Evolutionary conservation across 2,888 invertebrate genomes (phyloP).

Genomic region (Noctua janthe): DNA sequence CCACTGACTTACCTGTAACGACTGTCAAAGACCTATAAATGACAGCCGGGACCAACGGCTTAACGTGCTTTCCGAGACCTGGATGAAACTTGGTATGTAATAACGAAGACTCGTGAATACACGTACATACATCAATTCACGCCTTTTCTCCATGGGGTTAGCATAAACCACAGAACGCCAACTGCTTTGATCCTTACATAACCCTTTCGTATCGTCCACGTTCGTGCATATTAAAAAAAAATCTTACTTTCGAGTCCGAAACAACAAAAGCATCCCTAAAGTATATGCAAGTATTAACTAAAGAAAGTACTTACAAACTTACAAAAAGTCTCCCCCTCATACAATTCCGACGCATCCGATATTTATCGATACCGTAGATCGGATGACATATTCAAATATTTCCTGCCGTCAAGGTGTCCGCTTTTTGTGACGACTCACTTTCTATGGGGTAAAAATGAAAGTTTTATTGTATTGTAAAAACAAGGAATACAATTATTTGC

Average conservation of each 20-base stretch:
- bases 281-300: background rate
- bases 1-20: too few relatives aligned
- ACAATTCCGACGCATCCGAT: conserved; percentile 31
- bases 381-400: conserved; percentile 62
- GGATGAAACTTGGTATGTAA: too few relatives aligned
- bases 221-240: too few relatives aligned
- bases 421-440: conserved; percentile 60
- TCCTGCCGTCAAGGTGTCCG: conserved; percentile 61
- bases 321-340: conserved; percentile 23
- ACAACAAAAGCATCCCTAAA: background rate
- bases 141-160: background rate
- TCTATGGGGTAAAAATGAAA: conserved; percentile 57
- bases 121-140: background rate
- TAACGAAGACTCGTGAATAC: too few relatives aligned
- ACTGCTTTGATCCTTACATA: too few relatives aligned
- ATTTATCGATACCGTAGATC: conserved; percentile 57
- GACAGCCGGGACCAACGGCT: too few relatives aligned
- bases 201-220: too few relatives aligned
- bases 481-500: conserved; percentile 20
- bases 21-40: too few relatives aligned
- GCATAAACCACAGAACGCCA: too few relatives aligned
- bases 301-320: conserved; percentile 9
- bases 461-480: conserved; percentile 32
- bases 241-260: background rate
- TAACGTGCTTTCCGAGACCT: too few relatives aligned